phyloP scores from a whole-genome alignment of 2,113 vertebrate genomes.

The Chaetorhynchus papuensis region DNA sequence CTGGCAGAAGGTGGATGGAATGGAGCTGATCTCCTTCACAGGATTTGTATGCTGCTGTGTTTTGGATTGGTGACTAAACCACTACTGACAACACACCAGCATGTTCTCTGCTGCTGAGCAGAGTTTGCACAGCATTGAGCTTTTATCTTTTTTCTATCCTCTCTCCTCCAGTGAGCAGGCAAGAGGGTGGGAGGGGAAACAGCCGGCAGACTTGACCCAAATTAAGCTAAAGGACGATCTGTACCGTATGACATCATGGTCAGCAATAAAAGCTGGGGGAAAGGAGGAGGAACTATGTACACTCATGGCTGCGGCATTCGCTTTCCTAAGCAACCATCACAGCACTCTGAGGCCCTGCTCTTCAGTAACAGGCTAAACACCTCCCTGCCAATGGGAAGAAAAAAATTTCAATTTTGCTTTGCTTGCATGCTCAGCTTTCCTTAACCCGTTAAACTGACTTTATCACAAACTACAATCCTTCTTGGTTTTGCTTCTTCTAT shows the following conservation, averaged over 20 bases:
- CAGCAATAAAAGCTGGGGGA: not conserved
- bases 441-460: not conserved
- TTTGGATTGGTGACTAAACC: not conserved
- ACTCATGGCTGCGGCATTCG: fast-evolving
- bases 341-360: not conserved
- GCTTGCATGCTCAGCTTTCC: not conserved
- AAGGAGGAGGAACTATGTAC: not conserved
- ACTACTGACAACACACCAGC: not conserved
- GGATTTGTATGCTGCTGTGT: not conserved
- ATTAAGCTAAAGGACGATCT: not conserved
- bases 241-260: fast-evolving
- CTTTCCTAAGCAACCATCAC: not conserved
- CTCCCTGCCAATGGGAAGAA: not conserved
- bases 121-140: not conserved
- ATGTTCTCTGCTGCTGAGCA: not conserved
- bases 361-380: not conserved
- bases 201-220: not conserved
- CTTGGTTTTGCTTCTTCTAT: not conserved
- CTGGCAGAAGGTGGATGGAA: not conserved
- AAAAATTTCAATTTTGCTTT: not conserved
- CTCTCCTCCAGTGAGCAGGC: not conserved
- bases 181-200: not conserved
- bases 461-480: not conserved
- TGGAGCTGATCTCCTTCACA: not conserved
- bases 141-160: not conserved